These are phyloP conservation scores for Lasius fuliginosus DNA, from an alignment of 2,888 invertebrate genomes.

Conservation along the genomic window DNA sequence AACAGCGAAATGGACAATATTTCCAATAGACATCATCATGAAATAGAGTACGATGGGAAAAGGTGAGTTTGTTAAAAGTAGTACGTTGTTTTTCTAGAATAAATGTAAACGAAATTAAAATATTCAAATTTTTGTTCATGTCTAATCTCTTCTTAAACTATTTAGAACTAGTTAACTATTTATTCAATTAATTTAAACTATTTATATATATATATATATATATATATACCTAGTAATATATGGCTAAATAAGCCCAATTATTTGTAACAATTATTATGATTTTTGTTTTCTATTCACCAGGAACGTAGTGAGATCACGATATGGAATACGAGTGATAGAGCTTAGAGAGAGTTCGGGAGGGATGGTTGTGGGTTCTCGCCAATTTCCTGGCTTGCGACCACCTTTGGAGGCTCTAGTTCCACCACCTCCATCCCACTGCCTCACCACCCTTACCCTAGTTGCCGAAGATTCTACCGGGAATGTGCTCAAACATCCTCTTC, in stretches of 20 bases:
- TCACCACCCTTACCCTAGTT: constrained; percentile 87
- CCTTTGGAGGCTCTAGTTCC: constrained; percentile 84
- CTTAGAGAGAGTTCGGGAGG: constrained; percentile 83
- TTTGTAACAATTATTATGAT: neutral
- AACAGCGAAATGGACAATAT: constrained; percentile 83
- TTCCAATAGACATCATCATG: constrained; percentile 72
- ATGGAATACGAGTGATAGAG: constrained; percentile 84
- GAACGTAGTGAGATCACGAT: constrained; percentile 83
- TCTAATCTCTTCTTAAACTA: constrained; percentile 27
- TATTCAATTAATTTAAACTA: neutral
- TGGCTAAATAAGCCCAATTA: neutral
- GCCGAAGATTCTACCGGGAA: constrained; percentile 91
- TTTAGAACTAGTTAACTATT: neutral
- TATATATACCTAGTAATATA: neutral
- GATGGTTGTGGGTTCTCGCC: constrained; percentile 83
- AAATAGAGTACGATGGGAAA: constrained; percentile 82
- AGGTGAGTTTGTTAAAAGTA: constrained; percentile 74
- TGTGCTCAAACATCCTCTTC: constrained; percentile 89
- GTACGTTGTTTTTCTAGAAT: neutral
- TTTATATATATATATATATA: constrained; percentile 10
- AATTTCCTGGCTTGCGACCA: constrained; percentile 82
- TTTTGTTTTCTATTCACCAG: constrained; percentile 67
- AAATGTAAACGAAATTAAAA: neutral
- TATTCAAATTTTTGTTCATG: neutral
- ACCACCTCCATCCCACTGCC: constrained; percentile 81